Conservation (phyloP, 1,140 invertebrate species). For the Sitodiplosis mosellana region DNA sequence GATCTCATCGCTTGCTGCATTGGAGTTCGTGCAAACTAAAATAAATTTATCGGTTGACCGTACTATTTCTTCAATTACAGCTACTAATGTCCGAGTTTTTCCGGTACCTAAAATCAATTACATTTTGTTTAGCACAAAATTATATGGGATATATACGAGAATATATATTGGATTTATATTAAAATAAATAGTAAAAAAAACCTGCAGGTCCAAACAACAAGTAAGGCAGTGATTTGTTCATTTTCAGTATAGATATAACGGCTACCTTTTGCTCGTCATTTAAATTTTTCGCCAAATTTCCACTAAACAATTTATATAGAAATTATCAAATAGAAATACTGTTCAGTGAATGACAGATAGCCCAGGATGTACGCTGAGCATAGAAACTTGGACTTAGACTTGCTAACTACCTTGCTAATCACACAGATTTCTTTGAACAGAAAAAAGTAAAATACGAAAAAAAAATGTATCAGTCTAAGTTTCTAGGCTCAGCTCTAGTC, state of each 20-base stretch:
- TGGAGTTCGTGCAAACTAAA: slow-evolving; percentile 52
- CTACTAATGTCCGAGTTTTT: slow-evolving; percentile 59
- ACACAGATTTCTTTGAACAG: too few species aligned
- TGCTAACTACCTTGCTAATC: too few species aligned
- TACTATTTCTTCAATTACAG: slow-evolving; percentile 37
- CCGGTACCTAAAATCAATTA: slow-evolving; percentile 68
- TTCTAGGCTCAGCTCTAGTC: too few species aligned
- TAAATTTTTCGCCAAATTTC: slow-evolving; percentile 1
- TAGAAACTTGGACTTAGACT: too few species aligned
- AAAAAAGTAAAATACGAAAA: too few species aligned
- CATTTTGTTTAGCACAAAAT: too few species aligned
- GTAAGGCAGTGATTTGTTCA: slow-evolving; percentile 44
- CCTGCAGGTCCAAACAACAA: slow-evolving; percentile 7
- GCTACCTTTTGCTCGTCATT: slow-evolving; percentile 47
- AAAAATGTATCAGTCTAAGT: too few species aligned
- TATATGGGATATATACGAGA: background rate
- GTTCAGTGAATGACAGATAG: too few species aligned
- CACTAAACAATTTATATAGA: too few species aligned
- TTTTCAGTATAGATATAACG: slow-evolving; percentile 39
- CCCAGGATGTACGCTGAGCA: too few species aligned
- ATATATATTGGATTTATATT: too few species aligned
- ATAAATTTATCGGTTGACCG: slow-evolving; percentile 28
- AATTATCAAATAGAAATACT: too few species aligned
- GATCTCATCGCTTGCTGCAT: slow-evolving; percentile 60
- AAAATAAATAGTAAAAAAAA: background rate